These are phyloP conservation scores for Numenius arquata DNA, from an alignment of 2,113 vertebrate species.

Conservation along the genomic window DNA sequence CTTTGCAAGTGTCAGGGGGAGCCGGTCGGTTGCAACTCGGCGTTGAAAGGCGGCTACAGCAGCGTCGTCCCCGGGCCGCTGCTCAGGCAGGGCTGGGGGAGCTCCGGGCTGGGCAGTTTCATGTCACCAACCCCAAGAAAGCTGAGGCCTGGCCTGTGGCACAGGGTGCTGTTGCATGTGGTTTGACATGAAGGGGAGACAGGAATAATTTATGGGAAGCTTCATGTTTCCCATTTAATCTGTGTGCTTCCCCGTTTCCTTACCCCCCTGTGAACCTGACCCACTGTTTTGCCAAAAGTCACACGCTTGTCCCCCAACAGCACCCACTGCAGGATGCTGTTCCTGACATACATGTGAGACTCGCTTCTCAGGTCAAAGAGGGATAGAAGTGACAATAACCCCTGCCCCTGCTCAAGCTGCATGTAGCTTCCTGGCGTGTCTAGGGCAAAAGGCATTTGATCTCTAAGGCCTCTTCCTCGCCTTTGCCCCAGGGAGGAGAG, in stretches of 20 bases:
- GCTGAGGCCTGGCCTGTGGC: neutral
- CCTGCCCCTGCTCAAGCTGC: neutral
- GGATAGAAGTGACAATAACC: neutral
- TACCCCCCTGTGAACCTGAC: rapidly evolving
- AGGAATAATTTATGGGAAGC: rapidly evolving
- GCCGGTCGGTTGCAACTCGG: neutral
- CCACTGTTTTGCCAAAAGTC: neutral
- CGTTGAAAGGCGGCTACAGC: neutral
- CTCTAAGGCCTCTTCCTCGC: neutral
- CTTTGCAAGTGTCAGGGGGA: neutral
- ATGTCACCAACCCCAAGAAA: neutral
- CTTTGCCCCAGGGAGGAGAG: neutral
- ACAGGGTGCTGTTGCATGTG: neutral
- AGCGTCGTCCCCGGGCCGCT: neutral
- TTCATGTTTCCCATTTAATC: neutral
- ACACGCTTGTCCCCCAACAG: rapidly evolving
- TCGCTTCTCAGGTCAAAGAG: neutral
- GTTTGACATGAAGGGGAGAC: neutral
- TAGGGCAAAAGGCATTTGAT: neutral
- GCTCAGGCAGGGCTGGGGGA: neutral
- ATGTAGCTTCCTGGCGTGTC: neutral
- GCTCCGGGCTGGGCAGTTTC: neutral
- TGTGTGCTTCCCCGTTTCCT: neutral
- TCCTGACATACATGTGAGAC: rapidly evolving
- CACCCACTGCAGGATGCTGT: neutral